Evolutionary conservation across 2,797 vertebrate genomes (phyloP).

Genomic region (Pogonophryne albipinna): DNA sequence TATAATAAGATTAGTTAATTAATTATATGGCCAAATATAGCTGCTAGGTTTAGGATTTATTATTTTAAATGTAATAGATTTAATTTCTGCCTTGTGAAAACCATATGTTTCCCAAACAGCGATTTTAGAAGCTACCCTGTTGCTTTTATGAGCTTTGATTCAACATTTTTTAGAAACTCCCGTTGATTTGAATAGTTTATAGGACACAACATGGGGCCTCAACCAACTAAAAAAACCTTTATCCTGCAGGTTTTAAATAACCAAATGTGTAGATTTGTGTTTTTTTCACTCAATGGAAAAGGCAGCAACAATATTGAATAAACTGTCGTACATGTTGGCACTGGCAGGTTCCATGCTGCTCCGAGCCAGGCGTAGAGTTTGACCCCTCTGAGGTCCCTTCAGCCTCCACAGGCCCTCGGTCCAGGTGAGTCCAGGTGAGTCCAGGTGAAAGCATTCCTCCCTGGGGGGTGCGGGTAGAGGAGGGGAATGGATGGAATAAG

Average conservation of each 20-base stretch:
- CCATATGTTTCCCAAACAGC: too few species aligned
- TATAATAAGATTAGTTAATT: background rate
- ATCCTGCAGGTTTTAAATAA: background rate
- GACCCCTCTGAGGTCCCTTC: slow-evolving; percentile 6
- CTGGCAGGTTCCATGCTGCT: background rate
- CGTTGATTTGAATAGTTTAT: background rate
- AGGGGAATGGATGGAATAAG: slow-evolving; percentile 22
- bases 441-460: slow-evolving; percentile 72
- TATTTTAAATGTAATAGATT: too few species aligned
- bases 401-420: slow-evolving; percentile 17
- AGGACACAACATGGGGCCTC: background rate
- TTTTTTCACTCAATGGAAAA: background rate
- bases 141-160: background rate
- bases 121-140: too few species aligned
- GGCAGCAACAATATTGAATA: background rate
- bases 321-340: background rate
- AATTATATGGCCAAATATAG: background rate
- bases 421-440: slow-evolving; percentile 53
- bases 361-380: background rate
- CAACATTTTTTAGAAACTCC: background rate
- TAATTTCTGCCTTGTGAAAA: too few species aligned
- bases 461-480: background rate
- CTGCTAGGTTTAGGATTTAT: background rate
- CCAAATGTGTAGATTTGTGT: background rate
- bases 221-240: background rate